Evolutionary conservation across 2,113 vertebrate species (phyloP).

Genomic region (Glaucidium brasilianum): DNA sequence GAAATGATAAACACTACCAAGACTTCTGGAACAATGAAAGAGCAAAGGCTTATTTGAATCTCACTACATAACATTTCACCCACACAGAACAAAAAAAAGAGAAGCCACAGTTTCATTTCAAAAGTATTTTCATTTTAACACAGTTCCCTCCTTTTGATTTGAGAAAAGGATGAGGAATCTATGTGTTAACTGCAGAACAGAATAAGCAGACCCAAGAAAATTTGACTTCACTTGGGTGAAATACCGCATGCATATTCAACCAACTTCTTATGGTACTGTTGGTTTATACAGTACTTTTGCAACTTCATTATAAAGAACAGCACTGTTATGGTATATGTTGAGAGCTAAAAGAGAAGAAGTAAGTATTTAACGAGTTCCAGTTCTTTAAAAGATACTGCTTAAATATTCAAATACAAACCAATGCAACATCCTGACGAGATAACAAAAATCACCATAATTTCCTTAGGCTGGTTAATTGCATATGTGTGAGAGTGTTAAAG

Average conservation of each 20-base stretch:
- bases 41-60: not conserved
- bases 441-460: not conserved
- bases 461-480: not conserved
- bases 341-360: not conserved
- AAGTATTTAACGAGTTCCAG: not conserved
- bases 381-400: not conserved
- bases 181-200: not conserved
- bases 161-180: not conserved
- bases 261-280: not conserved
- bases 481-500: not conserved
- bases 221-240: not conserved
- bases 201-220: not conserved
- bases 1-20: not conserved
- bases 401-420: not conserved
- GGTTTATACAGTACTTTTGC: not conserved
- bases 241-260: accelerated
- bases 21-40: not conserved
- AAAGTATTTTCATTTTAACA: not conserved
- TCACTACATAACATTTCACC: not conserved
- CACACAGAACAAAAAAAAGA: not conserved
- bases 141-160: not conserved
- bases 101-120: not conserved
- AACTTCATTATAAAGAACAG: no score
- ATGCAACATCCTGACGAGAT: not conserved
- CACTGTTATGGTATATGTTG: accelerated